phyloP scores from a whole-genome alignment of 1,140 invertebrate genomes.

The Ladona fulva region DNA sequence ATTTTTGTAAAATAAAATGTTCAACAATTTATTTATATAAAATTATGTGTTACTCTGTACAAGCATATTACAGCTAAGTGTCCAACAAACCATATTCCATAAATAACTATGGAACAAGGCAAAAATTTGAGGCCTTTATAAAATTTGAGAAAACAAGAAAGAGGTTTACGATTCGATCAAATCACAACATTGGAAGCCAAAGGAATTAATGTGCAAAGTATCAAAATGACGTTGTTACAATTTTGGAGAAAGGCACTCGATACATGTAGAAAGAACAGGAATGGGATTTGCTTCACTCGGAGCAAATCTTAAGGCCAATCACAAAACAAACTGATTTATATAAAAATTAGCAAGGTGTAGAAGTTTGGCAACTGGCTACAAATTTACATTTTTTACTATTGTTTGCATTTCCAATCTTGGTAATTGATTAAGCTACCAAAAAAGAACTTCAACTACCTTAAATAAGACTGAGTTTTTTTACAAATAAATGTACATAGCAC shows the following conservation, averaged over 20 bases:
- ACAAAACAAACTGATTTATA: not conserved
- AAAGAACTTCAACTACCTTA: not conserved
- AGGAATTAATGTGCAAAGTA: not conserved
- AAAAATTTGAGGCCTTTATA: not conserved
- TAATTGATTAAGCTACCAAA: not conserved
- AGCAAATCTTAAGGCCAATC: not conserved
- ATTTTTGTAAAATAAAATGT: not conserved
- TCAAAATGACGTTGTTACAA: too few relatives aligned
- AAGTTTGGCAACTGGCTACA: too few relatives aligned
- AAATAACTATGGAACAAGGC: not conserved
- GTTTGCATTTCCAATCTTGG: not conserved
- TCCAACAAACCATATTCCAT: not conserved
- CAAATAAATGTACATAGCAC: not conserved
- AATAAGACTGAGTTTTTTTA: not conserved
- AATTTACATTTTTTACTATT: too few relatives aligned
- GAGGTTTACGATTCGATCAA: not conserved
- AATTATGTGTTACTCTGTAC: conserved; percentile 6
- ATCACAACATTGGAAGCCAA: not conserved
- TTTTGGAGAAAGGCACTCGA: not conserved
- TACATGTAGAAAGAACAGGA: not conserved
- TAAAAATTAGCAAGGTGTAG: too few relatives aligned
- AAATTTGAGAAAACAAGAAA: not conserved
- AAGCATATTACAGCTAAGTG: not conserved
- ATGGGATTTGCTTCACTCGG: not conserved
- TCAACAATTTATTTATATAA: conserved; percentile 3